Conservation (phyloP, 2,888 invertebrate genomes). For the Agrilus mali region DNA sequence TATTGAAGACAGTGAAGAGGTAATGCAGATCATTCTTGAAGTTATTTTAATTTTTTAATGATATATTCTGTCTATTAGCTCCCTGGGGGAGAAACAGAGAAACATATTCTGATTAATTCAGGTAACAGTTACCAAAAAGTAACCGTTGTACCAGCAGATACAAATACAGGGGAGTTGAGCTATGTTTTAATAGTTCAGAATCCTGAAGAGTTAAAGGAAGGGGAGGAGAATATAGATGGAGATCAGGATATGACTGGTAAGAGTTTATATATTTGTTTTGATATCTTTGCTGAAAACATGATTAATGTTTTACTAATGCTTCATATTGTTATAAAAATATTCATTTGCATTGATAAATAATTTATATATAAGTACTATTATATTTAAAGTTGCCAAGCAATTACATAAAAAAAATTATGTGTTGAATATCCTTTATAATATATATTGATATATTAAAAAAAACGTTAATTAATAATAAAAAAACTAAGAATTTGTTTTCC, state of each 20-base stretch:
- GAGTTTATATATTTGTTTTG: no score
- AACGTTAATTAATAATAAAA: no score
- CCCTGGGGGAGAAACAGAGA: slow-evolving; percentile 15
- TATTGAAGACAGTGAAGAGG: slow-evolving; percentile 23
- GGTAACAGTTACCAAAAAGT: slow-evolving; percentile 65
- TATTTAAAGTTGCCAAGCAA: no score
- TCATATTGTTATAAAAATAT: no score
- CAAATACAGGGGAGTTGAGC: slow-evolving; percentile 66
- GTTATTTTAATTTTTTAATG: background rate
- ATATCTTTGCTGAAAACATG: no score
- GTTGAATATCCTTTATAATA: no score
- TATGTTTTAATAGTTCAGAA: slow-evolving; percentile 76
- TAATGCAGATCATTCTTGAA: slow-evolving; percentile 2
- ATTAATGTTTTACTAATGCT: no score
- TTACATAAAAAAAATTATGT: no score
- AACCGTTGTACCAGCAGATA: slow-evolving; percentile 70
- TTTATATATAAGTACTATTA: no score
- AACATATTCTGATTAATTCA: slow-evolving; percentile 41
- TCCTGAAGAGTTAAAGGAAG: slow-evolving; percentile 38
- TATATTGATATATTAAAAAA: no score
- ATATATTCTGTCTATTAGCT: slow-evolving; percentile 1
- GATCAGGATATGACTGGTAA: slow-evolving; percentile 42
- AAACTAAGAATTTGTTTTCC: no score
- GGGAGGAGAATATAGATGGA: slow-evolving; percentile 36
- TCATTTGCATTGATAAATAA: no score